Conservation (phyloP, 2,888 invertebrate genomes). For the Galeopsomyia nigrocyanea region DNA sequence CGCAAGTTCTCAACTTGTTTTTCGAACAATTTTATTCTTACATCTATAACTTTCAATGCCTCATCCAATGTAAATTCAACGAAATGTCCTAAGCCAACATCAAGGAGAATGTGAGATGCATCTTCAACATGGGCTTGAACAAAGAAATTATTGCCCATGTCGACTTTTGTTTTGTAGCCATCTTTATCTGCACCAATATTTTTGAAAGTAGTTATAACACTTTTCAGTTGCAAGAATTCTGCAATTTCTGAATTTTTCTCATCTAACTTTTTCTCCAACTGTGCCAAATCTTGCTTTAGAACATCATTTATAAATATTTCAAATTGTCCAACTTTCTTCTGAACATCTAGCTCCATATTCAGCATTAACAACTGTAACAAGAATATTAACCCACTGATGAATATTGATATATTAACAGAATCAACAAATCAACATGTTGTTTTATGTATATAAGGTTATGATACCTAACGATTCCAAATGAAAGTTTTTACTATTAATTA, state of each 20-base stretch:
- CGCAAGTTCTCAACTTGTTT: conserved; percentile 75
- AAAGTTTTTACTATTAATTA: too few species aligned
- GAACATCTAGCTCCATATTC: conserved; percentile 55
- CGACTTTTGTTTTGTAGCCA: conserved; percentile 79
- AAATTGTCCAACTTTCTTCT: conserved; percentile 67
- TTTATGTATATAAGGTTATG: too few species aligned
- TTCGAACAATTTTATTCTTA: conserved; percentile 77
- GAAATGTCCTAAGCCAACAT: conserved; percentile 83
- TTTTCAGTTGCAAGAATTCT: conserved; percentile 82
- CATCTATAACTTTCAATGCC: conserved; percentile 79
- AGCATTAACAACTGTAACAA: background rate
- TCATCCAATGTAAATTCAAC: conserved; percentile 81
- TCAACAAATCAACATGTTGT: too few species aligned
- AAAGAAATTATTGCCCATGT: conserved; percentile 88
- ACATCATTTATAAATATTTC: conserved; percentile 86
- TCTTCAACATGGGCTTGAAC: conserved; percentile 82
- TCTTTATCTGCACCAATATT: conserved; percentile 72
- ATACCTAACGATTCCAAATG: too few species aligned
- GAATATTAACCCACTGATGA: background rate
- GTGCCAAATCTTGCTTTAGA: conserved; percentile 79
- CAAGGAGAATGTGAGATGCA: conserved; percentile 77
- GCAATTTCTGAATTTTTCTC: conserved; percentile 77
- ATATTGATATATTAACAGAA: conserved; percentile 5
- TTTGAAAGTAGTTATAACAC: conserved; percentile 76
- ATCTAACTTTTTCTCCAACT: conserved; percentile 74